phyloP scores from a whole-genome alignment of 2,888 invertebrate genomes.

The Drosophila kuntzei region DNA sequence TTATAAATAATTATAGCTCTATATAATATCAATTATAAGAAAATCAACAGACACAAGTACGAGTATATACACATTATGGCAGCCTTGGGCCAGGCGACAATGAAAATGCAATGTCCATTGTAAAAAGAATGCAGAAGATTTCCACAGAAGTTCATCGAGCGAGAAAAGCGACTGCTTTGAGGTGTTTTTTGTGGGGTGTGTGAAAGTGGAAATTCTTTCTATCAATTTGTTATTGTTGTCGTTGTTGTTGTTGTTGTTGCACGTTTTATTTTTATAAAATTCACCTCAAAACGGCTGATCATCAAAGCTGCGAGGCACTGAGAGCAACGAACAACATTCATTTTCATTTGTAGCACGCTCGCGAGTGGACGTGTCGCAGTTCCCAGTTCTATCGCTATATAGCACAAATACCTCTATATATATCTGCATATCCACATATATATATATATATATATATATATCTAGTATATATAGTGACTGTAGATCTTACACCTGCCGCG shows the following conservation, averaged over 20 bases:
- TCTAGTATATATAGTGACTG: constrained; percentile 38
- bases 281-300: constrained; percentile 83
- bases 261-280: constrained; percentile 77
- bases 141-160: constrained; percentile 52
- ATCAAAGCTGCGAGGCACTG: constrained; percentile 51
- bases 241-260: constrained; percentile 42
- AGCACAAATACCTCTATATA: constrained; percentile 48
- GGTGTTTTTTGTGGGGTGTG: constrained; percentile 16
- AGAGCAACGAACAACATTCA: constrained; percentile 67
- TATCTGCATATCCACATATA: constrained; percentile 25
- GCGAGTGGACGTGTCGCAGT: constrained; percentile 80
- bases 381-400: constrained; percentile 36
- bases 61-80: background rate
- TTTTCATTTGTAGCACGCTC: constrained; percentile 81
- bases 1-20: constrained; percentile 26
- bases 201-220: constrained; percentile 69
- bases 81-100: constrained; percentile 42
- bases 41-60: background rate
- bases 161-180: constrained; percentile 20
- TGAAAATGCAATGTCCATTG: constrained; percentile 51
- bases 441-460: constrained; percentile 31
- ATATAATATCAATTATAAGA: constrained; percentile 28
- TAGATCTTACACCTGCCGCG: constrained; percentile 62
- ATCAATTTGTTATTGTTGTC: constrained; percentile 39
- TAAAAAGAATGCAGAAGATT: constrained; percentile 29